These are phyloP conservation scores for Empidonax alnorum DNA, from an alignment of 2,113 vertebrate species.

Conservation along the genomic window DNA sequence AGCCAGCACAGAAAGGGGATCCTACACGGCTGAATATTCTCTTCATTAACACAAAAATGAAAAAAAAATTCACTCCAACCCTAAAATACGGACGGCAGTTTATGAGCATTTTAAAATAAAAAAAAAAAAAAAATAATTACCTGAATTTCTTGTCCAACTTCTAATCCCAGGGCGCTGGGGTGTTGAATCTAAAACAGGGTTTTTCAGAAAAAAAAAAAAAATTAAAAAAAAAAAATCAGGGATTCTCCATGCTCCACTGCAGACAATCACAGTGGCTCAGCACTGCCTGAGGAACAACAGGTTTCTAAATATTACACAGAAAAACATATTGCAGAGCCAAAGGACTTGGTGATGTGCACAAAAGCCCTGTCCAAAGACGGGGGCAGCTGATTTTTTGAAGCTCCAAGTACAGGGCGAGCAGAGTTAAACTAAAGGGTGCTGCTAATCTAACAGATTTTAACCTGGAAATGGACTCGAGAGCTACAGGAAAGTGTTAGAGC, in stretches of 20 bases:
- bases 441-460: background rate
- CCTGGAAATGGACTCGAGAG: background rate
- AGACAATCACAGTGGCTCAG: background rate
- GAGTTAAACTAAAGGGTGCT: background rate
- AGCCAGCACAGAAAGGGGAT: background rate
- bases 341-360: background rate
- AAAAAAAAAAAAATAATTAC: conserved; percentile 67
- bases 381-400: background rate
- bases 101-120: background rate
- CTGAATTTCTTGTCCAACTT: conserved; percentile 97
- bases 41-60: background rate
- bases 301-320: background rate
- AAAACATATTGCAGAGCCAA: background rate
- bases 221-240: background rate
- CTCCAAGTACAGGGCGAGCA: background rate
- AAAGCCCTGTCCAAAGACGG: background rate
- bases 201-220: background rate
- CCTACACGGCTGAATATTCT: background rate
- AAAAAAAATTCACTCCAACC: background rate
- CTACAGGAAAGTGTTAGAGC: background rate
- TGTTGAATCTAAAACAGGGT: conserved; percentile 86
- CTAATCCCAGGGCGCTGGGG: conserved; percentile 91
- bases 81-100: background rate
- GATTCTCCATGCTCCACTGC: background rate
- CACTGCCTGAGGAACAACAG: background rate